A percentile compares a stretch with the other conserved stretches of the same genome.
Conservation (phyloP, 1,140 invertebrate genomes). For the Papilio glaucus region DNA sequence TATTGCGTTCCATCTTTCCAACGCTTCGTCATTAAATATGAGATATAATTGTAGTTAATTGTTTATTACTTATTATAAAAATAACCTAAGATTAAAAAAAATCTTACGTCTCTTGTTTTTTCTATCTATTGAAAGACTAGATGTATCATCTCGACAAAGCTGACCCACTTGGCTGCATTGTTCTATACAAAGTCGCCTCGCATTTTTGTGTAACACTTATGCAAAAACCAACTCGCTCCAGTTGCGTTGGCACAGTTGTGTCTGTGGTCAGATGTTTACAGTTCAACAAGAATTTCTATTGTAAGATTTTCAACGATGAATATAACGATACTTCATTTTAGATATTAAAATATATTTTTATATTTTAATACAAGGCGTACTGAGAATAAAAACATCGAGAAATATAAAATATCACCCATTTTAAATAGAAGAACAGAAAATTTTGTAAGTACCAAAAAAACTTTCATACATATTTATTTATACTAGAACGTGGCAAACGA, state of each 20-base stretch:
- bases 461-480: too few relatives aligned
- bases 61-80: background rate
- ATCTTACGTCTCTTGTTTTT: conserved; percentile 12
- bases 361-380: background rate
- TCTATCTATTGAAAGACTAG: conserved; percentile 50
- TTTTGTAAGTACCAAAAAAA: too few relatives aligned
- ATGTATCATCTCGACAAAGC: conserved; percentile 43
- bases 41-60: too few relatives aligned
- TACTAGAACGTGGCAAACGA: too few relatives aligned
- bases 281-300: conserved; percentile 21
- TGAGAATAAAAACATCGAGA: background rate
- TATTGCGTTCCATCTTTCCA: too few relatives aligned
- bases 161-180: conserved; percentile 60
- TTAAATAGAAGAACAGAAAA: background rate
- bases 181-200: conserved; percentile 46
- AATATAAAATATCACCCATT: background rate
- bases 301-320: conserved; percentile 12
- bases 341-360: background rate
- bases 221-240: conserved; percentile 63
- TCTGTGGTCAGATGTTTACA: conserved; percentile 28
- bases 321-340: background rate
- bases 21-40: too few relatives aligned
- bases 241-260: conserved; percentile 45
- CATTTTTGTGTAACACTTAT: conserved; percentile 61
- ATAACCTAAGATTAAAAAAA: conserved; percentile 7